Conservation (phyloP, 2,797 vertebrate genomes). For the Lepus townsendii region DNA sequence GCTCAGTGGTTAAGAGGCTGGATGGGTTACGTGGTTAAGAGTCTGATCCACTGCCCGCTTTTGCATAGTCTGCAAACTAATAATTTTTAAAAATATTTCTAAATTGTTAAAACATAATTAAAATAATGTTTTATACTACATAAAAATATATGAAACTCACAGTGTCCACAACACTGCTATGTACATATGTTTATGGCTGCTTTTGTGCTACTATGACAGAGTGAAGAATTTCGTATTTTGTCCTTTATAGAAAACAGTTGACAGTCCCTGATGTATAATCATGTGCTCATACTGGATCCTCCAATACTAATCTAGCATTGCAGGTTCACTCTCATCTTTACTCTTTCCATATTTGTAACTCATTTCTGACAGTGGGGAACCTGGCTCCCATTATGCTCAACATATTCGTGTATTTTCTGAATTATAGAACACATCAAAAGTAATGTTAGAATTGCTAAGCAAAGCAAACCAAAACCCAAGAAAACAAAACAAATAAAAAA, state of each 20-base stretch:
- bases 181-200: neutral
- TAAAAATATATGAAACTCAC: constrained; percentile 16
- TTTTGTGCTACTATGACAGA: neutral
- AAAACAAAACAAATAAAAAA: constrained; percentile 27
- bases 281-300: neutral
- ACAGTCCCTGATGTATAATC: neutral
- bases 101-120: constrained; percentile 26
- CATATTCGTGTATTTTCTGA: constrained; percentile 34
- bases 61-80: neutral
- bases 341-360: constrained; percentile 19
- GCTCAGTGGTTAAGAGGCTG: too few relatives aligned
- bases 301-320: neutral
- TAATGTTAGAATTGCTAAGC: neutral
- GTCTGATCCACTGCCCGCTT: neutral
- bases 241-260: neutral
- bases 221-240: neutral
- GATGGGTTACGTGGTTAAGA: neutral
- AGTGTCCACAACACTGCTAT: neutral
- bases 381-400: neutral
- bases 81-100: constrained; percentile 21
- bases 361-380: neutral
- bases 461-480: constrained; percentile 1
- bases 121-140: constrained; percentile 20
- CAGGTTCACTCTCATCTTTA: neutral
- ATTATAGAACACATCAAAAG: neutral